Evolutionary conservation across 1,140 invertebrate genomes (phyloP).

Genomic region (Macrostomum lignano): DNA sequence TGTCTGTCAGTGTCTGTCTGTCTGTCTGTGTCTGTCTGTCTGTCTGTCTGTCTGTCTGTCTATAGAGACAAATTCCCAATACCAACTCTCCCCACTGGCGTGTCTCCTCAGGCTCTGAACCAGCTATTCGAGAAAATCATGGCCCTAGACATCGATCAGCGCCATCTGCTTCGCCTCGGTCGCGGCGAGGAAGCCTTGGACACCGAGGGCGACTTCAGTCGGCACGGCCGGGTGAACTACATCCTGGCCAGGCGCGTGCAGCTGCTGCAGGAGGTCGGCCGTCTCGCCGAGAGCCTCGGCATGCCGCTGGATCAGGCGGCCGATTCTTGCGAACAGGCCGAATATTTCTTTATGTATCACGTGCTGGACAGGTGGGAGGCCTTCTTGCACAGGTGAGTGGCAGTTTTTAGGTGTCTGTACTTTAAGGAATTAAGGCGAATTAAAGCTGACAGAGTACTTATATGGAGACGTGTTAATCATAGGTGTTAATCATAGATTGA

Average conservation of each 20-base stretch:
- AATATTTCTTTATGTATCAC: constrained; percentile 38
- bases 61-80: not conserved
- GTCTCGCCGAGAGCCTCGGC: constrained; percentile 50
- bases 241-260: constrained; percentile 71
- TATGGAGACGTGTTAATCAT: too few relatives aligned
- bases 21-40: not conserved
- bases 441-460: too few relatives aligned
- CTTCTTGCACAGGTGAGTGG: constrained; percentile 2
- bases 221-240: constrained; percentile 80
- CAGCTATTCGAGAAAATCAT: constrained; percentile 99
- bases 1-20: not conserved
- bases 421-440: too few relatives aligned
- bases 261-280: constrained; percentile 57
- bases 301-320: constrained; percentile 31
- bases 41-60: not conserved
- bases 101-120: constrained; percentile 51
- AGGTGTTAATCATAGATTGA: too few relatives aligned
- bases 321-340: constrained; percentile 93
- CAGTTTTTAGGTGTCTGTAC: too few relatives aligned
- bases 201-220: constrained; percentile 91
- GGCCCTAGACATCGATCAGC: constrained; percentile 76
- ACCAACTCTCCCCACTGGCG: not conserved
- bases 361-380: constrained; percentile 12
- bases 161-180: constrained; percentile 86
- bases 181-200: constrained; percentile 93